Conservation (phyloP, 2,888 invertebrate genomes). For the Pollenia amentaria region DNA sequence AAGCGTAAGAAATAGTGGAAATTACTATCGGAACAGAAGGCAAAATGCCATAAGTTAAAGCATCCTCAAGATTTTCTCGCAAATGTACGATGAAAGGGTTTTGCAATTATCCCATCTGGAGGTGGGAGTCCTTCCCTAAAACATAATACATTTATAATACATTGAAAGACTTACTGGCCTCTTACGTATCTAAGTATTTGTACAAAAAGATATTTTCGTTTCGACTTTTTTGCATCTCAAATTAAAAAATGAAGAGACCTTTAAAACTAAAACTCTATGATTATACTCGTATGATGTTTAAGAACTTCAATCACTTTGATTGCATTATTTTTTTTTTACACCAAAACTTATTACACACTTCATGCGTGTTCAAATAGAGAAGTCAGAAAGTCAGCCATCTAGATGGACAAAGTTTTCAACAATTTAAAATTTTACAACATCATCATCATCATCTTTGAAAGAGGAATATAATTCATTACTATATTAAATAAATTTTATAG, state of each 20-base stretch:
- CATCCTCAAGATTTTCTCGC: too few relatives aligned
- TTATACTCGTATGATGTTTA: slow-evolving; percentile 27
- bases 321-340: slow-evolving; percentile 15
- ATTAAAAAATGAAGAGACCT: slow-evolving; percentile 52
- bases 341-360: slow-evolving; percentile 26
- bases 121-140: neutral
- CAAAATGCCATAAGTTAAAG: too few relatives aligned
- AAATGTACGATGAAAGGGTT: too few relatives aligned
- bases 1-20: too few relatives aligned
- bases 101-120: neutral
- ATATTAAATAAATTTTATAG: slow-evolving; percentile 5
- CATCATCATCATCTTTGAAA: slow-evolving; percentile 6
- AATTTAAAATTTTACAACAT: slow-evolving; percentile 1
- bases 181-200: neutral
- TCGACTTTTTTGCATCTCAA: slow-evolving; percentile 12
- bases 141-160: slow-evolving; percentile 10
- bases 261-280: slow-evolving; percentile 46
- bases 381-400: slow-evolving; percentile 23
- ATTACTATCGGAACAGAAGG: too few relatives aligned
- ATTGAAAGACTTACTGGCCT: neutral
- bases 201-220: neutral
- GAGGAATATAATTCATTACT: slow-evolving; percentile 13
- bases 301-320: slow-evolving; percentile 60
- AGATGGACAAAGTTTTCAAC: slow-evolving; percentile 23
- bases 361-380: neutral